phyloP scores from a whole-genome alignment of 2,113 vertebrate species.

The Syngnathus floridae region DNA sequence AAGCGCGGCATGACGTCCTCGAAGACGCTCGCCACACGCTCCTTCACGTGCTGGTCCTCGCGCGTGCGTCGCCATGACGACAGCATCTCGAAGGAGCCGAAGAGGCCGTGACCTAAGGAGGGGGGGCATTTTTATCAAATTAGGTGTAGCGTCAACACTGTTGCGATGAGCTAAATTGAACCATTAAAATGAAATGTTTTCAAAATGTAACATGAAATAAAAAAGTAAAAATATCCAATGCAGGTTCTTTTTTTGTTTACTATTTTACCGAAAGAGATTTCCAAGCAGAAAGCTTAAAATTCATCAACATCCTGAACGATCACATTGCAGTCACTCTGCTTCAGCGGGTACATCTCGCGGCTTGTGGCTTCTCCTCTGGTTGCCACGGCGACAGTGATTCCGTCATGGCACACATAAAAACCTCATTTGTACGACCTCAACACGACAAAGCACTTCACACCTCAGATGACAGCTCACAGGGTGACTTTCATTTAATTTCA shows the following conservation, averaged over 20 bases:
- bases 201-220: too few species aligned
- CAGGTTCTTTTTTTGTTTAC: not conserved
- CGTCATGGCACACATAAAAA: constrained; percentile 22
- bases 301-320: not conserved
- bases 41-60: constrained; percentile 98
- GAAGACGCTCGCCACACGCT: constrained; percentile 92
- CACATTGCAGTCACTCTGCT: not conserved
- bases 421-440: not conserved
- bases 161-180: too few species aligned
- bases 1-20: constrained; percentile 96
- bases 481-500: constrained; percentile 8
- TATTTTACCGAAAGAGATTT: too few species aligned
- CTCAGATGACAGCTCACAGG: constrained; percentile 23
- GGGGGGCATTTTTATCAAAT: too few species aligned
- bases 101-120: constrained; percentile 88
- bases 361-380: constrained; percentile 23
- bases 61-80: constrained; percentile 95
- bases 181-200: too few species aligned
- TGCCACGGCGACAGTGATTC: constrained; percentile 61
- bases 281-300: not conserved
- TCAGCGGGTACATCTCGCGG: not conserved
- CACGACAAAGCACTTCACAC: constrained; percentile 43
- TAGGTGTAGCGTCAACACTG: too few species aligned
- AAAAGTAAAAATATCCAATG: too few species aligned
- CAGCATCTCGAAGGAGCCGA: constrained; percentile 97